Base-by-base conservation (phyloP, 2,113 vertebrate species). In the Motacilla tschutschensis region DNA sequence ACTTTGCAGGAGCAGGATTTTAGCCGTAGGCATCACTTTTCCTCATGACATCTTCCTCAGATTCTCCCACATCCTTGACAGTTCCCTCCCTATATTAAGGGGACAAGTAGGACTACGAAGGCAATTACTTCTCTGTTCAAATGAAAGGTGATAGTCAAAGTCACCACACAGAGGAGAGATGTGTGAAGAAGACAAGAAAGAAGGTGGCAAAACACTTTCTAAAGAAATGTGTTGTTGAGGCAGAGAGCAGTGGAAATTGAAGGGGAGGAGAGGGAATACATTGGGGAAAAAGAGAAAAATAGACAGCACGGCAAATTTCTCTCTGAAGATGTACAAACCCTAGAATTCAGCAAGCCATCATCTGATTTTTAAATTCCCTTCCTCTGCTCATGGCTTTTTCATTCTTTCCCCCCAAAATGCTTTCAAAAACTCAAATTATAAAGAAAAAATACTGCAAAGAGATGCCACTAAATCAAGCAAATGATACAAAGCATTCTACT, bases 61-160 rank as follows among this genome's bases (percentile, higher is more conserved):
- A 26, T 28, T 74, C 54, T 91, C 46, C 46, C 6, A 0, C 0
- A 10, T 26, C 67, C 83, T 55, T 80, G 46, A 46, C 46, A 70
- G 72, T 60, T 57, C 22, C 12, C 29, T 75, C 53, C 25, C 79
- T 57, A 21, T 79, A 81, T 58, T 74, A 84, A 67, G n/a, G 47
- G 53, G 58, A 66, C 48, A 77, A 62, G 79, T 63, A 81, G 78
- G 59, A 73, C 40, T 69, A 58, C 0, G 9, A 83, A 88, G 12
- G 63, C 88, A 76, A 77, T 75, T 73, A 66, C 28, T 64, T 65
- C 44, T 85, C 36, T 46, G 5, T 50, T 85, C 0, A 0, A 80
- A 76, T 77, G 55, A 70, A 83, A 91, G 38, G 79, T 74, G 81
- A 73, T 75, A 91, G 79, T 83, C 81, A 74, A 74, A 85, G 87